Conservation (phyloP, 2,888 invertebrate genomes). For the Sthenelais limicola region DNA sequence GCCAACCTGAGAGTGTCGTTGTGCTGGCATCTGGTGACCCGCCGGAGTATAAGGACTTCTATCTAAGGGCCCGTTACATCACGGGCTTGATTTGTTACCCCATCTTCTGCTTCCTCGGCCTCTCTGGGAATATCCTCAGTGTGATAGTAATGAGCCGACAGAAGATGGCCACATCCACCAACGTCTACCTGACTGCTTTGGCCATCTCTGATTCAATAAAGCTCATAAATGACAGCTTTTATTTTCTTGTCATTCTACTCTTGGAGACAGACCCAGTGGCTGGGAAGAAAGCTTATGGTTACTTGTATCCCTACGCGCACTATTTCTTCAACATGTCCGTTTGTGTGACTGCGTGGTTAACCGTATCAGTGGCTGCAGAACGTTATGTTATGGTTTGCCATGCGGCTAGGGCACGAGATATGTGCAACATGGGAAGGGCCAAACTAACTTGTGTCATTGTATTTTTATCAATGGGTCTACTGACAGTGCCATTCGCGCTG, state of each 20-base stretch:
- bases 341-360: slow-evolving; percentile 55
- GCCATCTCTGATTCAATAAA: slow-evolving; percentile 54
- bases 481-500: slow-evolving; percentile 66
- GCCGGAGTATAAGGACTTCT: slow-evolving; percentile 42
- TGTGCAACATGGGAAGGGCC: slow-evolving; percentile 40
- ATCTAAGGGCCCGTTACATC: slow-evolving; percentile 47
- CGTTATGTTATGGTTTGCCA: slow-evolving; percentile 53
- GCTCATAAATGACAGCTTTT: slow-evolving; percentile 53
- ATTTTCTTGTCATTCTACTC: slow-evolving; percentile 53
- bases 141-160: slow-evolving; percentile 51
- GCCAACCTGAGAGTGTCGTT: too few species aligned
- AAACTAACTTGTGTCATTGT: slow-evolving; percentile 6
- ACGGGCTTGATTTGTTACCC: slow-evolving; percentile 52
- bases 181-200: slow-evolving; percentile 52
- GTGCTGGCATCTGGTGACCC: neutral
- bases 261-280: slow-evolving; percentile 43
- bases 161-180: slow-evolving; percentile 52
- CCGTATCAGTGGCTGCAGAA: slow-evolving; percentile 53
- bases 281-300: slow-evolving; percentile 46
- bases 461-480: slow-evolving; percentile 48
- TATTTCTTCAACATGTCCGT: slow-evolving; percentile 55
- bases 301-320: slow-evolving; percentile 55
- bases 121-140: slow-evolving; percentile 52
- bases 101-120: slow-evolving; percentile 52
- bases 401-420: slow-evolving; percentile 42